These are phyloP conservation scores for Raja brachyura DNA, from an alignment of 2,113 vertebrate genomes.

Conservation along the genomic window DNA sequence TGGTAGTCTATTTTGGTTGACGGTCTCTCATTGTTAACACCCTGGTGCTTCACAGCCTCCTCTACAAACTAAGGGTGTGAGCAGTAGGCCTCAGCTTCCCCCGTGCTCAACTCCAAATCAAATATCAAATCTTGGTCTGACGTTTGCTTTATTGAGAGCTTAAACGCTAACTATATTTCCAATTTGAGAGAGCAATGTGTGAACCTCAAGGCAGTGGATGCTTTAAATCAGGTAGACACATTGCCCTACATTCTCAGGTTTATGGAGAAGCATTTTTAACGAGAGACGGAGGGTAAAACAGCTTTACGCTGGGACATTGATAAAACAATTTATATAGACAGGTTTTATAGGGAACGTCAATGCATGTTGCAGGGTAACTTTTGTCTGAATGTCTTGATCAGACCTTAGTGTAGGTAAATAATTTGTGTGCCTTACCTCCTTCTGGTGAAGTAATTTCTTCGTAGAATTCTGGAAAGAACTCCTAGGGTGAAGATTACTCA, in stretches of 20 bases:
- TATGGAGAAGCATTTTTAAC: not conserved
- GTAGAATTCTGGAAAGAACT: constrained; percentile 1
- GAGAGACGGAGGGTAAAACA: not conserved
- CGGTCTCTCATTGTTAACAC: not conserved
- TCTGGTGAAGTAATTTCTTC: not conserved
- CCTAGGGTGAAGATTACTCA: not conserved
- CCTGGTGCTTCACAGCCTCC: not conserved
- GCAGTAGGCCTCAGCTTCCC: not conserved
- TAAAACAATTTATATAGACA: constrained; percentile 22
- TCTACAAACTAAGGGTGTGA: not conserved
- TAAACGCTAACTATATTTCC: not conserved
- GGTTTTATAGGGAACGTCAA: not conserved
- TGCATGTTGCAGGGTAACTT: not conserved
- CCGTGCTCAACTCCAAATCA: not conserved
- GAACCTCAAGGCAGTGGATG: not conserved
- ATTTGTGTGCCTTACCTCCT: constrained; percentile 4
- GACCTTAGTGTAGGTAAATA: not conserved
- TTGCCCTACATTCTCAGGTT: not conserved
- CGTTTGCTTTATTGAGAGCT: not conserved
- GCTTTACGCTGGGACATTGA: constrained; percentile 11
- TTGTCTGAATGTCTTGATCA: not conserved
- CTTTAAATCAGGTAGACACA: not conserved
- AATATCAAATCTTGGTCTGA: not conserved
- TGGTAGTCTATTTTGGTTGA: not conserved
- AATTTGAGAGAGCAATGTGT: not conserved